These are phyloP conservation scores for Vicugna pacos DNA, from an alignment of 2,113 vertebrate species.

Conservation along the genomic window DNA sequence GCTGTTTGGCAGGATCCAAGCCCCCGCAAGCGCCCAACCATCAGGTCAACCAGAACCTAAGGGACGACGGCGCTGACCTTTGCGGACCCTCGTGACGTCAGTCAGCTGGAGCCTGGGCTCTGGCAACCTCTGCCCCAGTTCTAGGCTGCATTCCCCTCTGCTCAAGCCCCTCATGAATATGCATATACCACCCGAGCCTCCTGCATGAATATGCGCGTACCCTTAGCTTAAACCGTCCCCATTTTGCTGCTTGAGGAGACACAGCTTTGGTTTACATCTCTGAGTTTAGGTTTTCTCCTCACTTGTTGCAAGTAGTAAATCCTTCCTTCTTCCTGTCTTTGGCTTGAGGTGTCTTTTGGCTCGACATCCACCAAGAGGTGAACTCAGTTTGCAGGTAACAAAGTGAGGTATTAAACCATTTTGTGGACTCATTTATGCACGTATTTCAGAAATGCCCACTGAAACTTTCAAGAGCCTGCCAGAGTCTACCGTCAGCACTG, in stretches of 20 bases:
- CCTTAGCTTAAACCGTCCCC: neutral
- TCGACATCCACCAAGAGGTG: neutral
- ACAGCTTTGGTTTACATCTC: neutral
- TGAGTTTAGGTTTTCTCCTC: neutral
- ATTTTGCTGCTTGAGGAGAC: neutral
- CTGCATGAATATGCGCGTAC: neutral
- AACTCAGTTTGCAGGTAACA: neutral
- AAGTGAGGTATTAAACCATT: rapidly evolving
- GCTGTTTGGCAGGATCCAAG: neutral
- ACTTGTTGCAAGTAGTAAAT: neutral
- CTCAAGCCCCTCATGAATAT: neutral
- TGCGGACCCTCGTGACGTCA: neutral
- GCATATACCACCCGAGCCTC: neutral
- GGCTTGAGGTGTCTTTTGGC: neutral
- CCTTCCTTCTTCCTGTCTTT: neutral
- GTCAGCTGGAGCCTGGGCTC: neutral
- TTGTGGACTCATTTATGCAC: rapidly evolving
- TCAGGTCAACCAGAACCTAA: neutral
- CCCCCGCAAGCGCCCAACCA: neutral
- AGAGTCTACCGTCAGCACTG: rapidly evolving
- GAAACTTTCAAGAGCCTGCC: rapidly evolving
- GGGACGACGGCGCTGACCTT: neutral
- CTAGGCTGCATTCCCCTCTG: neutral
- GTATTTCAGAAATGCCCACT: rapidly evolving
- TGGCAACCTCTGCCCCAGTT: neutral